These are phyloP conservation scores for Labroides dimidiatus DNA, from an alignment of 2,797 vertebrate species.

Conservation along the genomic window DNA sequence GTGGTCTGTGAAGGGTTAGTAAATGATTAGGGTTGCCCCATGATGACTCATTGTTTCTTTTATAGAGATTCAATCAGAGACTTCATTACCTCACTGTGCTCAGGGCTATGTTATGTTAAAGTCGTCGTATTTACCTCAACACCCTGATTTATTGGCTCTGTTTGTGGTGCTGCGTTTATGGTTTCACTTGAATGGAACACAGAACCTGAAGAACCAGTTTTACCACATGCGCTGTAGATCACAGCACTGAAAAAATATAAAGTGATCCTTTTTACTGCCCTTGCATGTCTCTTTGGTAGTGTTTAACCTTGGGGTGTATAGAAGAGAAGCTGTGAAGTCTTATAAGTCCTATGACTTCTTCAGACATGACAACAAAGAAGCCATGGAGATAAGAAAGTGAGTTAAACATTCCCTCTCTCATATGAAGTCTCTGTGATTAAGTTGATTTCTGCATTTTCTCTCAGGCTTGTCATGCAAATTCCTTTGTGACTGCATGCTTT, in stretches of 20 bases:
- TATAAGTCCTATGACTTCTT: constrained; percentile 99
- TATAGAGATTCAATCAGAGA: background rate
- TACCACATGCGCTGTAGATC: background rate
- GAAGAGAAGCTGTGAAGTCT: constrained; percentile 92
- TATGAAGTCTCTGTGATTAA: background rate
- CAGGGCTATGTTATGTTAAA: constrained; percentile 8
- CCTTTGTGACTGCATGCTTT: constrained; percentile 4
- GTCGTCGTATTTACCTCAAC: background rate
- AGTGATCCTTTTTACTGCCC: background rate
- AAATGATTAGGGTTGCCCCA: background rate
- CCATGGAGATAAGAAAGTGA: constrained; percentile 97
- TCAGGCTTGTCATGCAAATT: background rate
- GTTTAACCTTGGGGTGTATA: constrained; percentile 96
- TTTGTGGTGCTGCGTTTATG: background rate
- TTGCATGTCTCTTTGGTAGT: constrained; percentile 78
- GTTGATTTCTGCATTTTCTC: background rate
- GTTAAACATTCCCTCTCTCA: constrained; percentile 52
- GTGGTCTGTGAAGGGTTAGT: background rate
- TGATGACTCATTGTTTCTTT: background rate
- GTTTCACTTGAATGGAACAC: constrained; percentile 22
- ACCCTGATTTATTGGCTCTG: background rate
- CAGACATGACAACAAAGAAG: constrained; percentile 95
- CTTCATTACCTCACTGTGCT: background rate
- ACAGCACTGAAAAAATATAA: background rate
- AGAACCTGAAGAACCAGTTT: constrained; percentile 42